phyloP scores from a whole-genome alignment of 1,140 invertebrate genomes.

The Cotesia typhae region DNA sequence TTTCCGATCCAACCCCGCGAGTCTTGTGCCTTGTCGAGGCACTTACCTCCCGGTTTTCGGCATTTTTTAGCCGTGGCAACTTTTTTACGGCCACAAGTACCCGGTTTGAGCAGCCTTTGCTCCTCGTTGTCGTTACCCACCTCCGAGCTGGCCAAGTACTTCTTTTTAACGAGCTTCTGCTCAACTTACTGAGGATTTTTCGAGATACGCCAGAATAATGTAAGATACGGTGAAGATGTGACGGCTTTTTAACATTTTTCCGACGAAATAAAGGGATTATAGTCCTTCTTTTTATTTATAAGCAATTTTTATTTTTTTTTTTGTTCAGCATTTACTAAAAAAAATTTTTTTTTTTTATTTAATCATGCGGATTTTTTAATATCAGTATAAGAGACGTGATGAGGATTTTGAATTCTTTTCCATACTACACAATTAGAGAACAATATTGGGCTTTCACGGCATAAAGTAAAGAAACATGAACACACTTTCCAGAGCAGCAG shows the following conservation, averaged over 20 bases:
- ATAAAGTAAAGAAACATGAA: too few species aligned
- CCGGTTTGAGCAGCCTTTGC: slow-evolving; percentile 10
- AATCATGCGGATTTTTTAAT: too few species aligned
- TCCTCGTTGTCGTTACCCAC: too few species aligned
- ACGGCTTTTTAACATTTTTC: slow-evolving; percentile 2
- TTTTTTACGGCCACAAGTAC: slow-evolving; percentile 23
- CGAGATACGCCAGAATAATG: not conserved
- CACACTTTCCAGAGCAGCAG: too few species aligned
- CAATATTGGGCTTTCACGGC: too few species aligned
- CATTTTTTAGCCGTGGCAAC: slow-evolving; percentile 37
- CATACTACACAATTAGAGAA: too few species aligned
- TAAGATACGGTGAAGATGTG: slow-evolving; percentile 9
- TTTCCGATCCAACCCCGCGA: not conserved
- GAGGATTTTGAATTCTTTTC: too few species aligned
- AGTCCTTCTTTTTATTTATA: slow-evolving; percentile 1
- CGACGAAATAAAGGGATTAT: not conserved
- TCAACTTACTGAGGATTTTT: slow-evolving; percentile 6
- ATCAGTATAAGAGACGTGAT: too few species aligned
- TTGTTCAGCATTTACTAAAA: too few species aligned
- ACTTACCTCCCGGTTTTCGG: slow-evolving; percentile 35
- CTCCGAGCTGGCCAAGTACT: slow-evolving; percentile 25
- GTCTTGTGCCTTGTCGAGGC: slow-evolving; percentile 20
- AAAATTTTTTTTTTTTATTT: too few species aligned
- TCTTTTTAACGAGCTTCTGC: slow-evolving; percentile 36
- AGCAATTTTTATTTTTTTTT: not conserved